Conservation (phyloP, 2,797 vertebrate species). For the Labeo calbasu region DNA sequence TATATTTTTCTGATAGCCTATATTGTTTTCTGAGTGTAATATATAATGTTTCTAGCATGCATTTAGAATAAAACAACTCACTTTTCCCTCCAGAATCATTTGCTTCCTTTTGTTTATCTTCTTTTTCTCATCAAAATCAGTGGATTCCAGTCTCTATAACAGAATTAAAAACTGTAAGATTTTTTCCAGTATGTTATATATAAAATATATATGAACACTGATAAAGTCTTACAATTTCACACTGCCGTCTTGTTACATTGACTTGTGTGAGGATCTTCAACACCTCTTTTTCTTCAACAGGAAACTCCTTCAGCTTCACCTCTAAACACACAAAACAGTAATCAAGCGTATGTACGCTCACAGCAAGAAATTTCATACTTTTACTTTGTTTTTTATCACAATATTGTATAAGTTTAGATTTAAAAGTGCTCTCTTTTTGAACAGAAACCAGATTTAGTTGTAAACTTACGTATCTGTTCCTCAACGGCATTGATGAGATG, state of each 20-base stretch:
- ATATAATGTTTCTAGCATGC: no score
- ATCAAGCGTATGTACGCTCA: background rate
- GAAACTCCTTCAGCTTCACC: conserved; percentile 84
- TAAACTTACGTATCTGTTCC: conserved; percentile 84
- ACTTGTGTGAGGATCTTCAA: conserved; percentile 93
- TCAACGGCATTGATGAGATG: conserved; percentile 91
- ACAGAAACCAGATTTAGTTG: background rate
- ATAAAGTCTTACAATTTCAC: conserved; percentile 84
- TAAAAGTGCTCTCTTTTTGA: background rate
- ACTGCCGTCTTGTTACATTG: conserved; percentile 89
- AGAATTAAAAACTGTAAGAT: conserved; percentile 24
- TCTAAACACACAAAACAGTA: conserved; percentile 72
- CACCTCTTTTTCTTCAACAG: conserved; percentile 83
- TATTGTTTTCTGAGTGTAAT: no score
- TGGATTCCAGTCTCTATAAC: conserved; percentile 88
- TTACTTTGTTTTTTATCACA: background rate
- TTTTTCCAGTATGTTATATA: background rate
- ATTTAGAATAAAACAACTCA: conserved; percentile 56
- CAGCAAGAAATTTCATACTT: background rate
- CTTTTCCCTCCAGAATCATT: conserved; percentile 95
- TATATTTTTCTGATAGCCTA: no score
- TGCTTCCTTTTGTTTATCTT: conserved; percentile 96
- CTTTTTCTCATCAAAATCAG: conserved; percentile 94
- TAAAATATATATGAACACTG: background rate
- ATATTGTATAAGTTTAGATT: background rate